A percentile compares a stretch with the other conserved stretches of the same genome.
These are phyloP conservation scores for Synaphobranchus kaupii DNA, from an alignment of 2,797 vertebrate species.

Conservation along the genomic window DNA sequence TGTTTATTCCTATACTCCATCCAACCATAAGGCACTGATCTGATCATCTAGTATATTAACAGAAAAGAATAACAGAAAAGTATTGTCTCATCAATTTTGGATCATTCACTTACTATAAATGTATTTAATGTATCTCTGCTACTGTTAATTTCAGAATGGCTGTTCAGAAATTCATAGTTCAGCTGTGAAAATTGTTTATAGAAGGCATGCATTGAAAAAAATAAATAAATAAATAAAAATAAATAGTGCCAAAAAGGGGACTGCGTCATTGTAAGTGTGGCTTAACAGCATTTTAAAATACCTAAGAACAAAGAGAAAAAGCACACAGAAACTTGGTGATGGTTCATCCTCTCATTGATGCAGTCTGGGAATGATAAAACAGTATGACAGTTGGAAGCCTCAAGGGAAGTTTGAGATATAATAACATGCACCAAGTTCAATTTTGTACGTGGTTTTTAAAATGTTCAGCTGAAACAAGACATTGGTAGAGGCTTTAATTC, in stretches of 20 bases:
- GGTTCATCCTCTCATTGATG: neutral
- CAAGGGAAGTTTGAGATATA: neutral
- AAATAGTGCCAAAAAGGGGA: neutral
- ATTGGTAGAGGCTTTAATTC: neutral
- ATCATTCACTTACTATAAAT: neutral
- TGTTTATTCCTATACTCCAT: too few relatives aligned
- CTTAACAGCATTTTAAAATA: neutral
- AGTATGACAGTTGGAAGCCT: neutral
- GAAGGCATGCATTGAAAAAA: neutral
- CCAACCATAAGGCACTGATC: too few relatives aligned
- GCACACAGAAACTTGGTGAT: neutral
- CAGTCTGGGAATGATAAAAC: slow-evolving; percentile 1
- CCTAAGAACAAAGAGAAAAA: neutral
- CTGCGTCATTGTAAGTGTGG: neutral
- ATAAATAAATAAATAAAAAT: neutral
- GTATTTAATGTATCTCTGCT: neutral
- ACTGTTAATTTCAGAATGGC: neutral
- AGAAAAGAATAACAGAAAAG: too few relatives aligned
- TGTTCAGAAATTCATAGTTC: too few relatives aligned
- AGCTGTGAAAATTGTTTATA: neutral
- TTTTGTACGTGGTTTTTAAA: neutral
- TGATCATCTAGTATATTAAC: too few relatives aligned
- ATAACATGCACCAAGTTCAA: slow-evolving; percentile 4
- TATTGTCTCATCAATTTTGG: too few relatives aligned
- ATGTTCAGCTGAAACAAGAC: neutral